A percentile compares a stretch with the other conserved stretches of the same genome.
These are phyloP conservation scores for Drosophila nigrodunni DNA, from an alignment of 1,140 invertebrate species.

Conservation along the genomic window DNA sequence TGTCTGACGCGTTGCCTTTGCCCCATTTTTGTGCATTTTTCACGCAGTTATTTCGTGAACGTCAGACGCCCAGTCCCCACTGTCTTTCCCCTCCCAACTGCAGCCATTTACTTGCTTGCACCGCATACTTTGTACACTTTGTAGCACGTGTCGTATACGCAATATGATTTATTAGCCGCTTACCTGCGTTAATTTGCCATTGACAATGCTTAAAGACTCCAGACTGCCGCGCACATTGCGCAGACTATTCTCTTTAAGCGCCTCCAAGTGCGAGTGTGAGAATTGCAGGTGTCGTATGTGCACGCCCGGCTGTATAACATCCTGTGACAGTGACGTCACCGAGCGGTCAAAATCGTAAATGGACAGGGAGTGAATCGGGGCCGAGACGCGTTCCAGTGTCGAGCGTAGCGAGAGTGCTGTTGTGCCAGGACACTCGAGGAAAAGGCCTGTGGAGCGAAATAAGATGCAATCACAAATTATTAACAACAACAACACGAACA, in stretches of 20 bases:
- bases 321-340: conserved; percentile 89
- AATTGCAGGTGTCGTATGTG: conserved; percentile 92
- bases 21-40: conserved; percentile 21
- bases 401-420: conserved; percentile 85
- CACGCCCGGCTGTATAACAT: conserved; percentile 89
- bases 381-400: conserved; percentile 86
- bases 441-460: conserved; percentile 87
- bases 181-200: conserved; percentile 89
- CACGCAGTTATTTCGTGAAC: conserved; percentile 17
- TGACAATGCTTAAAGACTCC: conserved; percentile 92
- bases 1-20: conserved; percentile 23
- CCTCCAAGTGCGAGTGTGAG: conserved; percentile 91
- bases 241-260: conserved; percentile 91
- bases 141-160: conserved; percentile 35
- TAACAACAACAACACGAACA: background rate
- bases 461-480: conserved; percentile 18
- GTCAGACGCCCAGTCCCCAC: background rate
- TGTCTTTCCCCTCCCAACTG: background rate
- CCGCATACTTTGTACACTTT: background rate
- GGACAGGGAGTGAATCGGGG: conserved; percentile 92
- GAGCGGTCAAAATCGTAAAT: conserved; percentile 93
- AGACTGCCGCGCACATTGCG: conserved; percentile 89
- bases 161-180: conserved; percentile 48
- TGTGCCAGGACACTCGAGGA: conserved; percentile 92
- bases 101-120: background rate